These are phyloP conservation scores for Prunella fulvescens DNA, from an alignment of 2,113 vertebrate species.

Conservation along the genomic window DNA sequence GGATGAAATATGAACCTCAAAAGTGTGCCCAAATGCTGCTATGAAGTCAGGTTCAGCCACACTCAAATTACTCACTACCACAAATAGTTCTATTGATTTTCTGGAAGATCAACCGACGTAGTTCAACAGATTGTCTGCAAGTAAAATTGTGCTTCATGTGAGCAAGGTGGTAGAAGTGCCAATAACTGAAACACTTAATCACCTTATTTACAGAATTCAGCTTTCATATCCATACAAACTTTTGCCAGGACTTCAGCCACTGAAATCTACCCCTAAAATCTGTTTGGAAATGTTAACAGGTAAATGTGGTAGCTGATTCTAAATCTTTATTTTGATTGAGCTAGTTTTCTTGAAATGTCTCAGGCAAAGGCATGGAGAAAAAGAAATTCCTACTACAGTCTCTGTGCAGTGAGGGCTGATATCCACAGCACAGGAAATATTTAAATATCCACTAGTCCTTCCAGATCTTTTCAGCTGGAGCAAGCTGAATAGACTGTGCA, in stretches of 20 bases:
- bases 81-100: slow-evolving; percentile 48
- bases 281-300: neutral
- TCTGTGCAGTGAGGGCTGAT: neutral
- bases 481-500: neutral
- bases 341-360: neutral
- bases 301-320: neutral
- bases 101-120: slow-evolving; percentile 23
- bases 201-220: neutral
- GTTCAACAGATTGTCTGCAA: slow-evolving; percentile 45
- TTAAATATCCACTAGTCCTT: neutral
- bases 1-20: neutral
- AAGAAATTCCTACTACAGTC: neutral
- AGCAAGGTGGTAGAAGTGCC: slow-evolving; percentile 16
- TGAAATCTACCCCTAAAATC: neutral
- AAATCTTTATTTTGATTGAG: neutral
- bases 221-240: neutral
- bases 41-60: slow-evolving; percentile 36
- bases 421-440: neutral
- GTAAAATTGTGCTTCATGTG: slow-evolving; percentile 16
- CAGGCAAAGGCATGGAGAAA: neutral
- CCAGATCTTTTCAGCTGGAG: neutral
- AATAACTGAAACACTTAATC: slow-evolving; percentile 21
- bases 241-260: neutral
- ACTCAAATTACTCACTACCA: slow-evolving; percentile 18
- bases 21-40: neutral